Evolutionary conservation across 2,888 invertebrate genomes (phyloP), one percentile per base, ranked within the genome.

Genomic region (Clitarchus hookeri): DNA sequence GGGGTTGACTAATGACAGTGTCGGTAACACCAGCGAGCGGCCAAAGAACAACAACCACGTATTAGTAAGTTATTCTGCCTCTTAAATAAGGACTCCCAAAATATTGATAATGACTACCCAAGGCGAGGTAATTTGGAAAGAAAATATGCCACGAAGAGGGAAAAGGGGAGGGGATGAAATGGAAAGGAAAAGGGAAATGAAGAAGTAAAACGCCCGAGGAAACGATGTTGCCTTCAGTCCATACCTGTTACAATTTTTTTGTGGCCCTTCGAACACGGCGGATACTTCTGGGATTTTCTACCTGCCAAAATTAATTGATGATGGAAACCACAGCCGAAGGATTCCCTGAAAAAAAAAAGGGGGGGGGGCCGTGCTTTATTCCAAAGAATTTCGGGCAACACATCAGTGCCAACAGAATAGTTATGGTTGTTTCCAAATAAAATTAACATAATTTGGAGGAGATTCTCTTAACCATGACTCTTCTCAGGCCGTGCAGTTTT

Each of bases 1-100:
- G 82, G 54, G 85, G 85, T 25, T 53, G 11, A 36, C 84, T 86
- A 86, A 86, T 86, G 80, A 86, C 84, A 86, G 86, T 54, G 44
- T 80, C 44, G 77, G 78, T 78, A 82, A 82, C 82, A 26, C 82
- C 82, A 82, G 82, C 82, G 26, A 82, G 44, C 82, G 44, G 27
- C 82, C 82, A 27, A 82, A 82, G 27, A 82, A 82, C 82, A 82
- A 82, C 82, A 82, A 82, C 82, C 82, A 12, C 27, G 82, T 8
- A 82, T 82, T 82, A 82, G 26, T 82, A 16, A 82, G 36, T 82
- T 82, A 82, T 82, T 82, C 44, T 82, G 27, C 27, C 82, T 82
- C 82, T 44, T 82, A 82, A 82, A 82, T 82, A 36, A 44, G 82
- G 82, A 82, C 82, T 36, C 82, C 19, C 82, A 82, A 82, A 82